Evolutionary conservation across 2,888 invertebrate genomes (phyloP).

Genomic region (Merodon equestris): DNA sequence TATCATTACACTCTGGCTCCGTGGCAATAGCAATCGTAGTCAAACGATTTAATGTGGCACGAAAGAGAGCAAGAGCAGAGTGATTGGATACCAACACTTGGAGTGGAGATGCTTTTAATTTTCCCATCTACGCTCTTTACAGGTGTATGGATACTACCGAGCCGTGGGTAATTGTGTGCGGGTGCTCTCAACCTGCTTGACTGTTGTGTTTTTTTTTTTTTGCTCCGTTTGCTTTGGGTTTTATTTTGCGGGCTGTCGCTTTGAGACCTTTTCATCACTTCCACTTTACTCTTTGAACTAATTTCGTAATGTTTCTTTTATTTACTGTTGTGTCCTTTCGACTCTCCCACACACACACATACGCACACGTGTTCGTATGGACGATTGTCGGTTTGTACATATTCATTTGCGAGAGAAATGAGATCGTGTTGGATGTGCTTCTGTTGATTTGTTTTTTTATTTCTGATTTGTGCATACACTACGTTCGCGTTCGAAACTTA

Average conservation of each 20-base stretch:
- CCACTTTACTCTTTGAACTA: conserved; percentile 63
- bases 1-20: conserved; percentile 38
- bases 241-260: no score
- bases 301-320: conserved; percentile 67
- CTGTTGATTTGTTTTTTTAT: conserved; percentile 15
- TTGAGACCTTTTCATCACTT: conserved; percentile 50
- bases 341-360: conserved; percentile 22
- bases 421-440: conserved; percentile 17
- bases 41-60: neutral
- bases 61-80: conserved; percentile 16
- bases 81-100: conserved; percentile 18
- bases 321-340: conserved; percentile 58
- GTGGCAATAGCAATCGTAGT: conserved; percentile 22
- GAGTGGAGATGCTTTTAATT: neutral
- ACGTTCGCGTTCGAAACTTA: conserved; percentile 42
- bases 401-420: conserved; percentile 26
- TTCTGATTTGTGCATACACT: conserved; percentile 3
- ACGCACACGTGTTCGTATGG: neutral
- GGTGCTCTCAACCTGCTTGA: conserved; percentile 6
- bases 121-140: conserved; percentile 42
- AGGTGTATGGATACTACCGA: conserved; percentile 53
- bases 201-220: conserved; percentile 11
- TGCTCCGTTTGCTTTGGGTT: no score
- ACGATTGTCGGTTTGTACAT: no score
- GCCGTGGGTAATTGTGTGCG: conserved; percentile 7